These are phyloP conservation scores for Uropsilus gracilis DNA, from an alignment of 2,113 vertebrate genomes.

Conservation along the genomic window DNA sequence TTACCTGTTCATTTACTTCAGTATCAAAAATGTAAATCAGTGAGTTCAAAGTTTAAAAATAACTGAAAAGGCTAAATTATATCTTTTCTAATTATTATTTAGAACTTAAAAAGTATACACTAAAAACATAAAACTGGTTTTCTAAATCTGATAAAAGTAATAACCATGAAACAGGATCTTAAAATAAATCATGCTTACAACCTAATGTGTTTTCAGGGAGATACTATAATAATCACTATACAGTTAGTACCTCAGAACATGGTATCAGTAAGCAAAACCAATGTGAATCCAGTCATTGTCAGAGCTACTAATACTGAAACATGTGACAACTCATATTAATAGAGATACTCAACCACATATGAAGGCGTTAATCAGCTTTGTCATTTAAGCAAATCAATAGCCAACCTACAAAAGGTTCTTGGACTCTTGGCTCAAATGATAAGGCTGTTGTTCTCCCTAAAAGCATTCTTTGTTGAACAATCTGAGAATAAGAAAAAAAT, in stretches of 20 bases:
- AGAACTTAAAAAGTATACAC: conserved; percentile 53
- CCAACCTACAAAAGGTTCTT: conserved; percentile 44
- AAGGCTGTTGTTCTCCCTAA: conserved; percentile 49
- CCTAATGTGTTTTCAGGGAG: conserved; percentile 30
- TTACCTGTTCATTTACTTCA: conserved; percentile 57
- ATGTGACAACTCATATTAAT: conserved; percentile 74
- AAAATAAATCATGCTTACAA: conserved; percentile 46
- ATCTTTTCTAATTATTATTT: conserved; percentile 30
- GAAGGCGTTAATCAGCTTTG: conserved; percentile 57
- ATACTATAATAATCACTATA: conserved; percentile 55
- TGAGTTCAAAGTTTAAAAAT: conserved; percentile 47
- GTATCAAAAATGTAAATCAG: conserved; percentile 71
- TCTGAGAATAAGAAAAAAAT: neutral
- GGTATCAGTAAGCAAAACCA: conserved; percentile 63
- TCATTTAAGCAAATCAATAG: conserved; percentile 59
- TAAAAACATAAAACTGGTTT: conserved; percentile 1
- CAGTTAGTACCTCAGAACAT: conserved; percentile 58
- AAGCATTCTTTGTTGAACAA: conserved; percentile 53
- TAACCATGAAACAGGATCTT: neutral
- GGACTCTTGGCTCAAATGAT: conserved; percentile 63
- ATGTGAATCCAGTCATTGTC: conserved; percentile 65
- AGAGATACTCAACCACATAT: conserved; percentile 73
- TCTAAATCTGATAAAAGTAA: conserved; percentile 39
- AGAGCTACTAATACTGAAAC: conserved; percentile 60
- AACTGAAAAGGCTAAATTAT: conserved; percentile 11